A percentile compares a stretch with the other conserved stretches of the same genome.
Conservation (phyloP, 2,113 vertebrate genomes). For the Laticauda colubrina region DNA sequence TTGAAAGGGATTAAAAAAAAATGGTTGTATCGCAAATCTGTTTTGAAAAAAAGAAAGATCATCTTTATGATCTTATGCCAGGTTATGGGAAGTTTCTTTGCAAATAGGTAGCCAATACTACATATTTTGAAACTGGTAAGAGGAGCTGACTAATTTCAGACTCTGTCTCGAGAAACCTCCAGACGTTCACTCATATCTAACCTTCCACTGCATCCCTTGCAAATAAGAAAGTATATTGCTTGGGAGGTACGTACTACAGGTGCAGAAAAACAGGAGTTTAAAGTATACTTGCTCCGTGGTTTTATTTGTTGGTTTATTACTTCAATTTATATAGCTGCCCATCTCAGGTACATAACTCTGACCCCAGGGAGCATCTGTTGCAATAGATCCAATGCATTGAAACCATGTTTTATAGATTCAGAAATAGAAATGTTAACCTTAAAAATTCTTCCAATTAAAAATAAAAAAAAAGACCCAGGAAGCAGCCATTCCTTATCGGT, state of each 20-base stretch:
- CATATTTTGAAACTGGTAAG: background rate
- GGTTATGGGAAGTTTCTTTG: background rate
- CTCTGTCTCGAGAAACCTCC: background rate
- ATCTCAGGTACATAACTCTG: background rate
- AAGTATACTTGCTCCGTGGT: background rate
- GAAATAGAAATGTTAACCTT: background rate
- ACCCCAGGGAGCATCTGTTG: background rate
- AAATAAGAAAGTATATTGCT: background rate
- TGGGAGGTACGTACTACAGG: background rate
- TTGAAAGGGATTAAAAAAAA: background rate
- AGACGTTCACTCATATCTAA: background rate
- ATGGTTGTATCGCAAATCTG: background rate
- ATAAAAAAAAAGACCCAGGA: background rate
- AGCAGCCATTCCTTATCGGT: background rate
- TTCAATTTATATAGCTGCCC: background rate
- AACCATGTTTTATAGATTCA: background rate
- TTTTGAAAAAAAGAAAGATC: background rate
- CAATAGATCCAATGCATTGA: background rate
- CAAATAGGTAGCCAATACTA: background rate
- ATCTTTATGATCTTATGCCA: background rate
- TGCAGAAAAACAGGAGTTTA: background rate
- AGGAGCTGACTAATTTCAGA: background rate
- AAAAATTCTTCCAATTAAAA: background rate
- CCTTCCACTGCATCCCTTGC: background rate
- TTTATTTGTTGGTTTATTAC: background rate